Evolutionary conservation across 2,797 vertebrate species (phyloP).

Genomic region (Luscinia luscinia): DNA sequence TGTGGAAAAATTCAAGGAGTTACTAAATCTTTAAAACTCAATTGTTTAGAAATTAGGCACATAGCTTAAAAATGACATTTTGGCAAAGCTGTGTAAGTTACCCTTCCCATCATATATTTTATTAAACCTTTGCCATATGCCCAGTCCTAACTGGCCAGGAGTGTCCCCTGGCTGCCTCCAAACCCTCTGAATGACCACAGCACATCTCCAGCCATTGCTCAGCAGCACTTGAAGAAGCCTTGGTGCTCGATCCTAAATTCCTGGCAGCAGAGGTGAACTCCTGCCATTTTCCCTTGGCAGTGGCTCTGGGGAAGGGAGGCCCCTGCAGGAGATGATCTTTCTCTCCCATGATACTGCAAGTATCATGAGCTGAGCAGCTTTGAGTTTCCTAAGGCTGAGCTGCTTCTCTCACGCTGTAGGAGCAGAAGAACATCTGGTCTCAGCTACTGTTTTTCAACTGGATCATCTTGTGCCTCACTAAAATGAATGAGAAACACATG

Average conservation of each 20-base stretch:
- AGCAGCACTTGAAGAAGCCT: not conserved
- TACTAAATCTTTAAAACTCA: constrained; percentile 51
- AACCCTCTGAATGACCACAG: not conserved
- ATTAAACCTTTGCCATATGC: not conserved
- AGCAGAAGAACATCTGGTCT: constrained; percentile 72
- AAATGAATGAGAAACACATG: constrained; percentile 67
- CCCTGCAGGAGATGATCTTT: not conserved
- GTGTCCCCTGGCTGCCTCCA: not conserved
- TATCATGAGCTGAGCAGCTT: constrained; percentile 1
- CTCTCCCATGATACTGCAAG: constrained; percentile 18
- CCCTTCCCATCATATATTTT: not conserved
- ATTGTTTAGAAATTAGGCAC: constrained; percentile 56
- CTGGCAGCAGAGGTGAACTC: not conserved
- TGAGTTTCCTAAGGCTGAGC: constrained; percentile 35
- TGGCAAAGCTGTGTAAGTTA: constrained; percentile 18
- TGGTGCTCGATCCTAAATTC: not conserved
- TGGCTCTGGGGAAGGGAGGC: not conserved
- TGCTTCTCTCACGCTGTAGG: constrained; percentile 64
- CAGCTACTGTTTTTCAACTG: constrained; percentile 76
- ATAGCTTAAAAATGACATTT: constrained; percentile 11
- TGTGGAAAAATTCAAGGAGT: constrained; percentile 60
- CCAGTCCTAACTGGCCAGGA: not conserved
- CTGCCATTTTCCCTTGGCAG: not conserved
- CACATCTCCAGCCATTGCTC: not conserved
- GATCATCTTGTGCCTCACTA: constrained; percentile 67